These are phyloP conservation scores for Hanleya hanleyi DNA, from an alignment of 2,888 invertebrate species.

Conservation along the genomic window DNA sequence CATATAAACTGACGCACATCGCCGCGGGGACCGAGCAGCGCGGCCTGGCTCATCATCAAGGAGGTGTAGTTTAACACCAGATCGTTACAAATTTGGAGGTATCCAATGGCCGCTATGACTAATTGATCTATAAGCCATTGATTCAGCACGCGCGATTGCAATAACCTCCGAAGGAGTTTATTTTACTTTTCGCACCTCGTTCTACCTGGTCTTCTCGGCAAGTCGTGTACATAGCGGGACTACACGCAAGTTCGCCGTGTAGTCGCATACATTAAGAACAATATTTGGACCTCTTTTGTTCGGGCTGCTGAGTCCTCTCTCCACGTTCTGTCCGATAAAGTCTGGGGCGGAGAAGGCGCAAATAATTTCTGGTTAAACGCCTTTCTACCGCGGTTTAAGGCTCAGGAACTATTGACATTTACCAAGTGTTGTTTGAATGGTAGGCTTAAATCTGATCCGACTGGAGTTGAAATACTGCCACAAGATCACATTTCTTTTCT, in stretches of 20 bases:
- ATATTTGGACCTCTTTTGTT: background rate
- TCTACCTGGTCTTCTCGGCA: background rate
- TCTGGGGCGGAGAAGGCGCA: background rate
- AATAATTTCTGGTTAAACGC: background rate
- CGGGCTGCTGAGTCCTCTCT: too few relatives aligned
- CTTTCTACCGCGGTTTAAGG: background rate
- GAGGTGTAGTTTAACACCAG: constrained; percentile 4
- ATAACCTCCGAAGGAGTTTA: background rate
- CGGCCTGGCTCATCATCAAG: too few relatives aligned
- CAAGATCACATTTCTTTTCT: too few relatives aligned
- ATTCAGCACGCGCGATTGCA: constrained; percentile 3
- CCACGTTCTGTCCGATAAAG: too few relatives aligned
- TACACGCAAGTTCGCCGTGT: background rate
- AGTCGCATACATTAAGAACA: background rate
- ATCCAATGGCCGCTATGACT: background rate
- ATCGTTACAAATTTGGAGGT: constrained; percentile 7
- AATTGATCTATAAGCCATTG: constrained; percentile 7
- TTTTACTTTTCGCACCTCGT: background rate
- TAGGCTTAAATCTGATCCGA: too few relatives aligned
- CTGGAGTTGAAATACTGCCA: too few relatives aligned
- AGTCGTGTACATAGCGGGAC: background rate
- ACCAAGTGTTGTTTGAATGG: background rate
- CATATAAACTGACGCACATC: too few relatives aligned
- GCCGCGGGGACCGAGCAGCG: too few relatives aligned
- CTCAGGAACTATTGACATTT: background rate